phyloP scores from a whole-genome alignment of 2,113 vertebrate genomes.

The Nyctereutes procyonoides region DNA sequence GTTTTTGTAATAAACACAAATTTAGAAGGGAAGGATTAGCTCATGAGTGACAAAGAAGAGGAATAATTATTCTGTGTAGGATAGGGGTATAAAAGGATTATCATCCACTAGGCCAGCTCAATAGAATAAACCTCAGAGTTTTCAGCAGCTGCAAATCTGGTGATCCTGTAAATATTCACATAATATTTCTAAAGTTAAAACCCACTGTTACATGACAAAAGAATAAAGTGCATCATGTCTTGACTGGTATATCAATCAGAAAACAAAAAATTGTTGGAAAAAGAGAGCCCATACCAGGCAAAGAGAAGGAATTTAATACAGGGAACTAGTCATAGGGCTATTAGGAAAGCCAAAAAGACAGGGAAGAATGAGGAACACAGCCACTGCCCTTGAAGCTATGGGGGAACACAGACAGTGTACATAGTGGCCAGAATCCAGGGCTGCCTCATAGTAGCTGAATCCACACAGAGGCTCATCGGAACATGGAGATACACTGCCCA shows the following conservation, averaged over 20 bases:
- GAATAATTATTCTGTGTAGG: constrained; percentile 63
- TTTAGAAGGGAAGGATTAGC: constrained; percentile 78
- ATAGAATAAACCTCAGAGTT: constrained; percentile 46
- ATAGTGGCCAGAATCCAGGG: neutral
- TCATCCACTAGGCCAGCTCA: constrained; percentile 66
- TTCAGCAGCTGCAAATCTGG: constrained; percentile 65
- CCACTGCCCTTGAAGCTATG: neutral
- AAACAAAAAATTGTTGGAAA: constrained; percentile 7
- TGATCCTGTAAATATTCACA: constrained; percentile 72
- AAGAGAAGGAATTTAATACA: neutral
- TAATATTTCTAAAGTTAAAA: constrained; percentile 80
- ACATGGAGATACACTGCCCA: neutral
- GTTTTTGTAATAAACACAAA: constrained; percentile 80
- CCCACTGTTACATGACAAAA: neutral
- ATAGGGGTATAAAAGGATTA: constrained; percentile 65
- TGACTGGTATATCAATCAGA: neutral
- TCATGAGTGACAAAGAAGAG: constrained; percentile 65
- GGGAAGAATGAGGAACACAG: neutral
- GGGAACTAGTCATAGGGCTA: neutral
- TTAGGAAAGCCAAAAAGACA: neutral
- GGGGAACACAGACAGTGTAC: neutral
- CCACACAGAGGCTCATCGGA: neutral
- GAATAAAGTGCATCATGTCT: neutral
- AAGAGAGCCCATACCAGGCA: neutral
- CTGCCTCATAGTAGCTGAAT: neutral